Conservation (phyloP, 1,140 invertebrate species). For the Papilio helenus region DNA sequence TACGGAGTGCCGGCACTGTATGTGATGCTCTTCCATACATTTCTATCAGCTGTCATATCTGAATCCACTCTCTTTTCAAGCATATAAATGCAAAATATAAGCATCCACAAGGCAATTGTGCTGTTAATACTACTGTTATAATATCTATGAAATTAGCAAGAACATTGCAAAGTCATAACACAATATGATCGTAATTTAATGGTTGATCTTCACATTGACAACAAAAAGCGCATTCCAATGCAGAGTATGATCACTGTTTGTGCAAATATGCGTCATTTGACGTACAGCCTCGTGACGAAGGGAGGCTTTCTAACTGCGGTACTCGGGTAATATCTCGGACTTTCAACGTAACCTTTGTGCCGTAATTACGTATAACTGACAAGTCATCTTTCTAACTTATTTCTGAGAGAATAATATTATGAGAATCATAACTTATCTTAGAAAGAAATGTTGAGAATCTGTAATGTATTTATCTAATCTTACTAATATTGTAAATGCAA, state of each 20-base stretch:
- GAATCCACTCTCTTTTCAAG: too few species aligned
- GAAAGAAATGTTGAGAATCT: not conserved
- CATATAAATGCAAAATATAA: too few species aligned
- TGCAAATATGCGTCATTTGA: not conserved
- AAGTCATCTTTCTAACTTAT: not conserved
- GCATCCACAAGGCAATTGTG: not conserved
- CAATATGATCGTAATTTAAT: not conserved
- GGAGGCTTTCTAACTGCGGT: slow-evolving; percentile 27
- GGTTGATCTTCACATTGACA: not conserved
- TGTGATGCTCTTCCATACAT: too few species aligned
- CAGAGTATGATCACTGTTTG: not conserved
- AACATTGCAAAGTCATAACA: not conserved
- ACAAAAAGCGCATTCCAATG: slow-evolving; percentile 1
- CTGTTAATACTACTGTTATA: not conserved
- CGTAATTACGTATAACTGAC: slow-evolving; percentile 13
- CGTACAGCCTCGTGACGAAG: not conserved
- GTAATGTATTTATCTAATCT: not conserved
- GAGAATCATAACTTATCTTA: not conserved
- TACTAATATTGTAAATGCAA: not conserved
- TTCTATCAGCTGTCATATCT: too few species aligned
- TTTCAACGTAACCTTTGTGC: slow-evolving; percentile 17
- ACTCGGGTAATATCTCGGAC: not conserved
- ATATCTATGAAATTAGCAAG: not conserved
- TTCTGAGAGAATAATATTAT: not conserved
- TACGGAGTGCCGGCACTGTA: too few species aligned